phyloP scores from a whole-genome alignment of 2,113 vertebrate species.

The Malurus melanocephalus region DNA sequence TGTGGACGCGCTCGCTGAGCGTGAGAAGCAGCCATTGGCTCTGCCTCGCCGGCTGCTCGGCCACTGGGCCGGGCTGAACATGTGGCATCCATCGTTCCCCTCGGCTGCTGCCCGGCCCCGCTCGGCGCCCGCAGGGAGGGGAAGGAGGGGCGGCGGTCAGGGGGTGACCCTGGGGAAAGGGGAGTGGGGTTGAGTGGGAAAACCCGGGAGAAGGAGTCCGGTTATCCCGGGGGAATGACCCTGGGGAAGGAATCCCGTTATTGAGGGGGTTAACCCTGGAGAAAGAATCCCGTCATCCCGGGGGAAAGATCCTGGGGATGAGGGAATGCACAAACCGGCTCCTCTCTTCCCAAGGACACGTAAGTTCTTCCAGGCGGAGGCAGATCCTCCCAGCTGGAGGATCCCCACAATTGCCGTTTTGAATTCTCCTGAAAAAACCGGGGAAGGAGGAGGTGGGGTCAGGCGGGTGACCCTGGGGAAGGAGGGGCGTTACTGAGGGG shows the following conservation, averaged over 20 bases:
- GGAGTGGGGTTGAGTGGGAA: accelerated
- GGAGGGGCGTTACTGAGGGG: neutral
- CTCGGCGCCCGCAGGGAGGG: neutral
- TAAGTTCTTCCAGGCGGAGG: too few relatives aligned
- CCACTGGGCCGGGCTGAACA: conserved; percentile 20
- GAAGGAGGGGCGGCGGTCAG: neutral
- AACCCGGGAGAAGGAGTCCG: neutral
- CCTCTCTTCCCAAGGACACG: too few relatives aligned
- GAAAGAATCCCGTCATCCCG: neutral
- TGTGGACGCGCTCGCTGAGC: conserved; percentile 17
- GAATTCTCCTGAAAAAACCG: too few relatives aligned
- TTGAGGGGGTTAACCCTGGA: neutral
- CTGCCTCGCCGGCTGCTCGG: conserved; percentile 11
- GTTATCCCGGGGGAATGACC: too few relatives aligned
- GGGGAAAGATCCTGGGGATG: neutral
- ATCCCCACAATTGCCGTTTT: too few relatives aligned
- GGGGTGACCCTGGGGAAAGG: neutral
- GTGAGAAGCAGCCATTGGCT: conserved; percentile 32
- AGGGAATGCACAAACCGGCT: too few relatives aligned
- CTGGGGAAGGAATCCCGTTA: too few relatives aligned
- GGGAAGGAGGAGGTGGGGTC: too few relatives aligned
- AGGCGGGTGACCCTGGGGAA: too few relatives aligned
- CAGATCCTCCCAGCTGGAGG: too few relatives aligned
- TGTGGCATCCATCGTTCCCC: conserved; percentile 29
- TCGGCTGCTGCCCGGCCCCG: neutral